Conservation (phyloP, 2,888 invertebrate genomes). For the Drosophila suboccidentalis region DNA sequence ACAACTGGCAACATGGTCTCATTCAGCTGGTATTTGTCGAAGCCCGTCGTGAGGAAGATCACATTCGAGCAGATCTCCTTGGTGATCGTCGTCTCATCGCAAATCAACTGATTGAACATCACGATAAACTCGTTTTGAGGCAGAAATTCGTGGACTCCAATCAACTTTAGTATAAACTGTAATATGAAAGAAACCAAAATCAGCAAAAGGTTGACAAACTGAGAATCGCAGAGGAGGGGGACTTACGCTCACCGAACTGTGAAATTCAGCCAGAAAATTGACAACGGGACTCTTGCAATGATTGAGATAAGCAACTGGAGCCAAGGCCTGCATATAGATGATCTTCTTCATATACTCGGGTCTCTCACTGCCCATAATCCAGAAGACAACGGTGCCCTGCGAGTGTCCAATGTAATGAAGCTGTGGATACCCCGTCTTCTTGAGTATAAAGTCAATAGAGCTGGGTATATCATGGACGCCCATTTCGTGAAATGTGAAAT, state of each 20-base stretch:
- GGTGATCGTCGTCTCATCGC: slow-evolving; percentile 87
- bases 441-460: slow-evolving; percentile 91
- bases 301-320: slow-evolving; percentile 89
- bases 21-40: slow-evolving; percentile 87
- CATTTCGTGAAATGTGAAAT: slow-evolving; percentile 91
- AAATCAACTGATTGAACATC: slow-evolving; percentile 86
- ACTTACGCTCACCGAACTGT: slow-evolving; percentile 86
- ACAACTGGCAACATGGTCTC: slow-evolving; percentile 90
- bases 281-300: slow-evolving; percentile 87
- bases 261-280: slow-evolving; percentile 85
- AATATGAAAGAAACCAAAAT: background rate
- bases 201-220: background rate
- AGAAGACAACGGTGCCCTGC: slow-evolving; percentile 90
- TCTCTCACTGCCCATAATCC: slow-evolving; percentile 88
- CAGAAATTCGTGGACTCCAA: slow-evolving; percentile 88
- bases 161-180: slow-evolving; percentile 77
- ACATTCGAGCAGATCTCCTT: slow-evolving; percentile 89
- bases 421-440: slow-evolving; percentile 87
- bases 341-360: slow-evolving; percentile 90
- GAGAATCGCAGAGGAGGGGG: background rate
- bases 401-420: slow-evolving; percentile 94
- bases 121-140: slow-evolving; percentile 87
- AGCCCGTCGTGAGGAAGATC: slow-evolving; percentile 89
- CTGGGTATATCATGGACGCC: slow-evolving; percentile 92
- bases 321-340: slow-evolving; percentile 89